These are phyloP conservation scores for Zosterops lateralis DNA, from an alignment of 2,113 vertebrate species.

Conservation along the genomic window DNA sequence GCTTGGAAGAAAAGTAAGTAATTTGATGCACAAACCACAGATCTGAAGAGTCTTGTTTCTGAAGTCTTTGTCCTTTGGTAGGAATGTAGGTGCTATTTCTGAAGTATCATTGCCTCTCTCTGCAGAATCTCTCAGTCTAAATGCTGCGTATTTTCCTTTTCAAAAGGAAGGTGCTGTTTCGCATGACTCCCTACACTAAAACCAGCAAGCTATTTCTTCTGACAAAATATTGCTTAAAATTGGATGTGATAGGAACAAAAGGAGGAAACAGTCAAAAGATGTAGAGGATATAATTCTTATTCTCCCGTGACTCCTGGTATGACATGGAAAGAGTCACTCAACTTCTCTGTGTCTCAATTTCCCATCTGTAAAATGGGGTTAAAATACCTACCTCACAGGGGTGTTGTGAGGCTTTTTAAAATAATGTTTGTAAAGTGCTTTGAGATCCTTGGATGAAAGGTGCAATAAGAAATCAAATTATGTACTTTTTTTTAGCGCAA, in stretches of 20 bases:
- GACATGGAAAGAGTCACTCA: conserved; percentile 21
- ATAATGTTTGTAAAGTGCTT: conserved; percentile 65
- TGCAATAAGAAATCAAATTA: conserved; percentile 14
- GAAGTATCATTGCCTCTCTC: conserved; percentile 67
- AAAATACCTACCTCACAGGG: conserved; percentile 66
- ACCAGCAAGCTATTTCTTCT: conserved; percentile 22
- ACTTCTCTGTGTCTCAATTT: conserved; percentile 25
- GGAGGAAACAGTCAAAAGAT: background rate
- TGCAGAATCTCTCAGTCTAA: conserved; percentile 62
- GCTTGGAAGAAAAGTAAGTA: background rate
- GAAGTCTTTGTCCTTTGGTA: conserved; percentile 1
- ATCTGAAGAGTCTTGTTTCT: background rate
- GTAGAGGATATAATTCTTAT: conserved; percentile 8
- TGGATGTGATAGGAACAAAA: background rate
- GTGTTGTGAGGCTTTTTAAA: conserved; percentile 59
- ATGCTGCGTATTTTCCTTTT: conserved; percentile 29
- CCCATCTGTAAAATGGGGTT: conserved; percentile 59
- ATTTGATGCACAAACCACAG: background rate
- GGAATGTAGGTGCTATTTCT: background rate
- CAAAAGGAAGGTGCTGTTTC: conserved; percentile 53
- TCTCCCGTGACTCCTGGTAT: background rate
- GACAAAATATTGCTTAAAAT: background rate
- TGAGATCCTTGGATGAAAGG: conserved; percentile 66
- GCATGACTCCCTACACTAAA: conserved; percentile 26
- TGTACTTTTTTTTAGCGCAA: background rate